These are phyloP conservation scores for Drosophila suzukii DNA, from an alignment of 1,140 invertebrate genomes.

Conservation along the genomic window DNA sequence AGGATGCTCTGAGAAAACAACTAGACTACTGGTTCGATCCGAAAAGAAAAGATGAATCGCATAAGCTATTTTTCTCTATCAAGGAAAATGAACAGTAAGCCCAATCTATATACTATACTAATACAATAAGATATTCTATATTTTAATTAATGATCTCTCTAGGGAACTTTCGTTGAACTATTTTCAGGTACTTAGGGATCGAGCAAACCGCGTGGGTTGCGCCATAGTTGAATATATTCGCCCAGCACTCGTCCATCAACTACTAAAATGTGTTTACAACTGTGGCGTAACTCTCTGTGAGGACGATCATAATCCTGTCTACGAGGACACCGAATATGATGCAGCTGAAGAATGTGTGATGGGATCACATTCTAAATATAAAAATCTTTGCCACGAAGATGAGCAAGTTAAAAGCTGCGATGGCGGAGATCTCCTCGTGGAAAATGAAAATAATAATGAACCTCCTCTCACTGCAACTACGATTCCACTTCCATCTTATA, in stretches of 20 bases:
- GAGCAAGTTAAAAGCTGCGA: conserved; percentile 2
- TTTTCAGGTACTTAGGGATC: conserved; percentile 16
- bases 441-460: not conserved
- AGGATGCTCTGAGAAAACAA: not conserved
- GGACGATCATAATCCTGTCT: conserved; percentile 7
- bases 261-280: conserved; percentile 19
- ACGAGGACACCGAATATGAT: not conserved
- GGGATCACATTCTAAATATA: not conserved
- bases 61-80: not conserved
- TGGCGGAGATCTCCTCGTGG: not conserved
- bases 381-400: not conserved
- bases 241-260: conserved; percentile 4
- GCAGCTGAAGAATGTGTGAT: not conserved
- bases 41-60: not conserved
- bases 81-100: not conserved
- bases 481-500: not conserved
- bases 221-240: conserved; percentile 11
- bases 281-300: conserved; percentile 5
- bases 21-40: conserved; percentile 5
- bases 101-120: not conserved
- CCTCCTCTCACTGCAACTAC: not conserved
- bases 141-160: not conserved
- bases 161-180: conserved; percentile 7
- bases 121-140: not conserved
- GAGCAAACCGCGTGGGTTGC: conserved; percentile 18